Conservation (phyloP, 2,113 vertebrate species). For the Uropsilus gracilis region DNA sequence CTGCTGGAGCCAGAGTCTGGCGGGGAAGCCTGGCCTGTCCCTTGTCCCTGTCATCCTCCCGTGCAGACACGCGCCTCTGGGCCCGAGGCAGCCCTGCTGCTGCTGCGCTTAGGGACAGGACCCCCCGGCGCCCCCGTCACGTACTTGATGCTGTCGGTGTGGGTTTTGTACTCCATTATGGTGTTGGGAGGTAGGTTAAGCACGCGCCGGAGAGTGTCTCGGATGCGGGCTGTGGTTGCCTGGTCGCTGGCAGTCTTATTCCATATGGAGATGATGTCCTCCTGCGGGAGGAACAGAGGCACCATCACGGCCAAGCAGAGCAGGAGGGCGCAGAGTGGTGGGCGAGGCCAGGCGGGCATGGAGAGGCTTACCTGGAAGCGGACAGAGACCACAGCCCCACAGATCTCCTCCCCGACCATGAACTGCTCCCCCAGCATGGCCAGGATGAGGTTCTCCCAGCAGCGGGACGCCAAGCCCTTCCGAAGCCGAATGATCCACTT, state of each 20-base stretch:
- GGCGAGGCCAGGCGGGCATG: rapidly evolving
- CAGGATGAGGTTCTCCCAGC: conserved; percentile 91
- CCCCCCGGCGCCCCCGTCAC: conserved; percentile 72
- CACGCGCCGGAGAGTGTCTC: conserved; percentile 89
- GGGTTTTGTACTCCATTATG: conserved; percentile 93
- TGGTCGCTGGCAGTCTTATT: conserved; percentile 93
- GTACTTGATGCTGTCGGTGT: conserved; percentile 93
- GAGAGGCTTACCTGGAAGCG: conserved; percentile 88
- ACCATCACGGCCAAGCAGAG: conserved; percentile 42
- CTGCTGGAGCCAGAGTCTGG: neutral
- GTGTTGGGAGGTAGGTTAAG: conserved; percentile 93
- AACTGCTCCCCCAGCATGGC: conserved; percentile 91
- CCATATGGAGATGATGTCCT: conserved; percentile 92
- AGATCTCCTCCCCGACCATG: conserved; percentile 92
- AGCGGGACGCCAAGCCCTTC: conserved; percentile 90
- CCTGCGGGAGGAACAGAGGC: conserved; percentile 76
- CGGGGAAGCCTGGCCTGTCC: neutral
- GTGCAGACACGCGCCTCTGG: conserved; percentile 7
- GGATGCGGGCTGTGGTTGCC: conserved; percentile 90
- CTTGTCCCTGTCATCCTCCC: neutral
- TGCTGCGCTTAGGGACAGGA: conserved; percentile 65
- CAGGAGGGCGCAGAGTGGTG: neutral
- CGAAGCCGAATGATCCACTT: conserved; percentile 92
- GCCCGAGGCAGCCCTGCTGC: conserved; percentile 34
- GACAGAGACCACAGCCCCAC: conserved; percentile 90